Evolutionary conservation across 2,888 invertebrate species (phyloP).

Genomic region (Plebejus melissa): DNA sequence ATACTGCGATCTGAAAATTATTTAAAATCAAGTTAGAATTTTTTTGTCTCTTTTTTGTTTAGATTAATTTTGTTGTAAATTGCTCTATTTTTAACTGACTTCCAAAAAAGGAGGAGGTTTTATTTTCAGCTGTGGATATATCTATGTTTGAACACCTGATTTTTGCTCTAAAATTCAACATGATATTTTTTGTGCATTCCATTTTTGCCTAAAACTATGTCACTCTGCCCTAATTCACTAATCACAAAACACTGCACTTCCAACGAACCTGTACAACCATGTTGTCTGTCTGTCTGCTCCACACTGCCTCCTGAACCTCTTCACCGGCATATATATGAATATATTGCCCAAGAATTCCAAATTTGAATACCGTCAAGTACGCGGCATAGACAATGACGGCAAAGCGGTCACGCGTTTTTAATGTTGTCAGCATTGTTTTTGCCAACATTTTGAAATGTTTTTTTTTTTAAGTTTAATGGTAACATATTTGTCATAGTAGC

Average conservation of each 20-base stretch:
- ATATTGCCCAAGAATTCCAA: slow-evolving; percentile 64
- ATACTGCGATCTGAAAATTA: slow-evolving; percentile 58
- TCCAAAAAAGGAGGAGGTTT: no score
- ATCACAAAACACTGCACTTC: slow-evolving; percentile 43
- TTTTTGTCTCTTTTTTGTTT: slow-evolving; percentile 35
- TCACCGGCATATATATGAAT: slow-evolving; percentile 59
- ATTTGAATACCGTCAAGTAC: slow-evolving; percentile 79
- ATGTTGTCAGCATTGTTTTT: slow-evolving; percentile 19
- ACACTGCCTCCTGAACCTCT: slow-evolving; percentile 67
- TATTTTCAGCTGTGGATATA: background rate
- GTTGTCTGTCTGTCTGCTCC: slow-evolving; percentile 55
- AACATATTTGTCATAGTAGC: background rate
- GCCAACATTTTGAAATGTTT: slow-evolving; percentile 7
- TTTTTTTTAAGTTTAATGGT: background rate
- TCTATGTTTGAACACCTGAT: background rate
- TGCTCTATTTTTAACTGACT: background rate
- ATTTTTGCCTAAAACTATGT: background rate
- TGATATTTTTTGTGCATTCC: background rate
- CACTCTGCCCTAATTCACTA: background rate
- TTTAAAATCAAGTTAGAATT: background rate
- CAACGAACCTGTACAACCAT: slow-evolving; percentile 73
- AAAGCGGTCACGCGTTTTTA: slow-evolving; percentile 38
- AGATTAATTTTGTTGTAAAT: background rate
- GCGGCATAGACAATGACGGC: slow-evolving; percentile 72
- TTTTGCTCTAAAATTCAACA: background rate